phyloP scores from a whole-genome alignment of 2,797 vertebrate species.

The Enteromius trimaculatus region DNA sequence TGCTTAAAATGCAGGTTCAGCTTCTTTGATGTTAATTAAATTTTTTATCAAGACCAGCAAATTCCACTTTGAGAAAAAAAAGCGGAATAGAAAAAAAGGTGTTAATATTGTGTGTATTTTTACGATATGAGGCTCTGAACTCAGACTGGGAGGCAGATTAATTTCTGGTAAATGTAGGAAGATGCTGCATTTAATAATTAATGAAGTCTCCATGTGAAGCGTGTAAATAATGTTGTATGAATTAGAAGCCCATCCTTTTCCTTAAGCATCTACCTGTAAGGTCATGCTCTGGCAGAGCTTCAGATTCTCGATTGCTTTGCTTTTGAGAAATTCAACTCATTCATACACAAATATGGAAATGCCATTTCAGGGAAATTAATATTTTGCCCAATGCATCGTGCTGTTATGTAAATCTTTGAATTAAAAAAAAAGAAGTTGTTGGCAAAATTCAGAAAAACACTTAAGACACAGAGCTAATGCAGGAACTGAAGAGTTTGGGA shows the following conservation, averaged over 20 bases:
- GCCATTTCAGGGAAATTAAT: constrained; percentile 32
- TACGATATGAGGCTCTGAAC: constrained; percentile 37
- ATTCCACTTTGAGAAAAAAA: not conserved
- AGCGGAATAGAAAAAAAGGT: not conserved
- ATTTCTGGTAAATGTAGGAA: constrained; percentile 30
- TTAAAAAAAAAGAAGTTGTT: not conserved
- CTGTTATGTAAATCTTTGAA: constrained; percentile 17
- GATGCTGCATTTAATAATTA: constrained; percentile 51
- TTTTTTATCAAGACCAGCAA: constrained; percentile 42
- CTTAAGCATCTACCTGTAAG: constrained; percentile 8
- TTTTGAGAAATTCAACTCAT: constrained; percentile 53
- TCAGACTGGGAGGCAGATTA: constrained; percentile 12
- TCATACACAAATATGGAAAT: constrained; percentile 55
- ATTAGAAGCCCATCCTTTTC: constrained; percentile 7
- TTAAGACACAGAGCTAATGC: not conserved
- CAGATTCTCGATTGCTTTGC: constrained; percentile 47
- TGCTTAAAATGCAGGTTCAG: constrained; percentile 26
- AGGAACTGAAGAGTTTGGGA: not conserved
- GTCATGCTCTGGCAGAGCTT: constrained; percentile 28
- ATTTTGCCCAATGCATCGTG: constrained; percentile 17
- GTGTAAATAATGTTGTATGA: constrained; percentile 48
- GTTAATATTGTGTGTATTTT: constrained; percentile 49
- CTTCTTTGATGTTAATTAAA: constrained; percentile 24
- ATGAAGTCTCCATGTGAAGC: constrained; percentile 19
- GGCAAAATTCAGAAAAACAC: constrained; percentile 1